Evolutionary conservation across 2,797 vertebrate genomes (phyloP).

Genomic region (Amniataba percoides): DNA sequence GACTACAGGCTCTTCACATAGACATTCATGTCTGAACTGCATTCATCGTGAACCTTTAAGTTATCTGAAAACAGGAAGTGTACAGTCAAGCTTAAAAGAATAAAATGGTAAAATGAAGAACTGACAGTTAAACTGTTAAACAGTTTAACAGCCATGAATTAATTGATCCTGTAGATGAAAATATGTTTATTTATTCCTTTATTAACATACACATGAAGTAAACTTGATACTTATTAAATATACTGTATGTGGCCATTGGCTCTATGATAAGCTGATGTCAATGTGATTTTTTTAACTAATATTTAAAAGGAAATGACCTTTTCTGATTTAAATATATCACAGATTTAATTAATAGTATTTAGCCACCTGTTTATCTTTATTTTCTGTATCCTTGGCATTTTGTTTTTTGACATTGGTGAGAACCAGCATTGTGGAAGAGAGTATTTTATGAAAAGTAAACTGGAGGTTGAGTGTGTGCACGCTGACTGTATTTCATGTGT

Average conservation of each 20-base stretch:
- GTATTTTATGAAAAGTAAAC: conserved; percentile 34
- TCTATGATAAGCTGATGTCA: conserved; percentile 44
- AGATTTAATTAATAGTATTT: conserved; percentile 56
- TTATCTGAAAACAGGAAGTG: conserved; percentile 16
- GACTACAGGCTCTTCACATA: neutral
- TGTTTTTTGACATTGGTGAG: conserved; percentile 7
- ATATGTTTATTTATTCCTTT: conserved; percentile 71
- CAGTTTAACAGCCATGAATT: conserved; percentile 14
- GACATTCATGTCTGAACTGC: conserved; percentile 15
- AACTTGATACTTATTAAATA: conserved; percentile 44
- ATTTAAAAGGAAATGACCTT: conserved; percentile 65
- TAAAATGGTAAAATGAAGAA: conserved; percentile 21
- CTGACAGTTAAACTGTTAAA: conserved; percentile 32
- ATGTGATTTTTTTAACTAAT: conserved; percentile 53
- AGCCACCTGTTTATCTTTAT: conserved; percentile 38
- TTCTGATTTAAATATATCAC: conserved; percentile 47
- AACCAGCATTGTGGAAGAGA: conserved; percentile 16
- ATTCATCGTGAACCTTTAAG: neutral
- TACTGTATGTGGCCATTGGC: conserved; percentile 40
- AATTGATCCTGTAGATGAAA: conserved; percentile 12
- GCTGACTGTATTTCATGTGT: conserved; percentile 60
- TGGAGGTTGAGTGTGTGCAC: conserved; percentile 58
- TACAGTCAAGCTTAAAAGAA: neutral
- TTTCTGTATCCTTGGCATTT: conserved; percentile 42
- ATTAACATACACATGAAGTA: conserved; percentile 44